Conservation (phyloP, 2,888 invertebrate species). For the Ophion slaviceki region DNA sequence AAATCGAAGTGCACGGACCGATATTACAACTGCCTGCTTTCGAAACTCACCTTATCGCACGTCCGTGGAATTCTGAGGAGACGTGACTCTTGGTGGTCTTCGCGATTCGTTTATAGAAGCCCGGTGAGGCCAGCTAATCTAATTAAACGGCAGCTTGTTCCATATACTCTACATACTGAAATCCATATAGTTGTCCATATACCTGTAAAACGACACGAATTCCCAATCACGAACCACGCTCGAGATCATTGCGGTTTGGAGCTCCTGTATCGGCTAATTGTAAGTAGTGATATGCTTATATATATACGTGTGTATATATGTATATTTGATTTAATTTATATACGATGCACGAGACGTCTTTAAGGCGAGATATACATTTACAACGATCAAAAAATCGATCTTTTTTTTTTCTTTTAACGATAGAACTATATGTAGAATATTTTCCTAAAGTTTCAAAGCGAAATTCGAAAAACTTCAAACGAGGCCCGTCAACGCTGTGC, state of each 20-base stretch:
- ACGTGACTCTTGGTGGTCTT: constrained; percentile 78
- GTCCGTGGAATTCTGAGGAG: constrained; percentile 76
- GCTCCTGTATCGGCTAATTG: background rate
- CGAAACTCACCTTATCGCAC: constrained; percentile 74
- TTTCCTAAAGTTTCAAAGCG: too few relatives aligned
- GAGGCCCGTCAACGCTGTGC: too few relatives aligned
- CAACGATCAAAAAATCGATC: too few relatives aligned
- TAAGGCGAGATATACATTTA: background rate
- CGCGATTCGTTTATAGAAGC: constrained; percentile 82
- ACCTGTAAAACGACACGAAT: constrained; percentile 17
- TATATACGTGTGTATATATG: background rate
- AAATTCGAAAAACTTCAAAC: too few relatives aligned
- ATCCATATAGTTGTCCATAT: background rate
- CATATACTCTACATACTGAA: constrained; percentile 35
- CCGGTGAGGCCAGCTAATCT: constrained; percentile 75
- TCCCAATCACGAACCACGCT: constrained; percentile 27
- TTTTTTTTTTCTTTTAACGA: too few relatives aligned
- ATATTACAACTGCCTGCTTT: constrained; percentile 32
- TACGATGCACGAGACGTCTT: background rate
- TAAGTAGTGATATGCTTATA: background rate
- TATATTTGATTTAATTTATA: background rate
- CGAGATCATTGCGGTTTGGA: constrained; percentile 13
- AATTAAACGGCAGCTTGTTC: constrained; percentile 73
- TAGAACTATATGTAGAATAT: too few relatives aligned
- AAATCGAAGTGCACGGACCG: constrained; percentile 28